phyloP scores from a whole-genome alignment of 2,113 vertebrate species.

The Acanthochromis polyacanthus region DNA sequence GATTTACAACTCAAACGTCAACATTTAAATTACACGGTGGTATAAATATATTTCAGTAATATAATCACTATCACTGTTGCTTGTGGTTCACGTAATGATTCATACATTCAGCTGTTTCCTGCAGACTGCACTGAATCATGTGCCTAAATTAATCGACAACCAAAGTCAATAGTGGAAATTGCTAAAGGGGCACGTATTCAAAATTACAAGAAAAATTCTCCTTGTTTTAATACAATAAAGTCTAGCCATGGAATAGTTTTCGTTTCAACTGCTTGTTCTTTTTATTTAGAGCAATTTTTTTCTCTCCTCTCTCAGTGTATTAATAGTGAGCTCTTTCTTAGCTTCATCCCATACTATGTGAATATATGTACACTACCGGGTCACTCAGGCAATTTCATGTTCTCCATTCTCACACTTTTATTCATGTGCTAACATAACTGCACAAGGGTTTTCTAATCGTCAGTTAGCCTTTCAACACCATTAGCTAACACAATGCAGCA shows the following conservation, averaged over 20 bases:
- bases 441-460: too few relatives aligned
- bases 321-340: background rate
- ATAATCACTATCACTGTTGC: background rate
- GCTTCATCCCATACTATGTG: background rate
- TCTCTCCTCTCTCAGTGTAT: background rate
- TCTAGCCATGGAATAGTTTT: background rate
- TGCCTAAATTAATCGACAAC: background rate
- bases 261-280: background rate
- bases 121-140: background rate
- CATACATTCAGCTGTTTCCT: background rate
- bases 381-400: too few relatives aligned
- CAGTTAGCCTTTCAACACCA: too few relatives aligned
- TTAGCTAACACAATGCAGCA: too few relatives aligned
- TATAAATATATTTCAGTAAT: background rate
- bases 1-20: conserved; percentile 1
- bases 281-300: too few relatives aligned
- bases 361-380: too few relatives aligned
- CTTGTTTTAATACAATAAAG: background rate
- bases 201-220: background rate
- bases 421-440: too few relatives aligned
- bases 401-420: too few relatives aligned
- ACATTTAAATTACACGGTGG: background rate
- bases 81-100: background rate
- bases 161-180: background rate
- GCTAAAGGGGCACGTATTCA: background rate